Evolutionary conservation across 2,113 vertebrate genomes (phyloP).

Genomic region (Glaucidium brasilianum): DNA sequence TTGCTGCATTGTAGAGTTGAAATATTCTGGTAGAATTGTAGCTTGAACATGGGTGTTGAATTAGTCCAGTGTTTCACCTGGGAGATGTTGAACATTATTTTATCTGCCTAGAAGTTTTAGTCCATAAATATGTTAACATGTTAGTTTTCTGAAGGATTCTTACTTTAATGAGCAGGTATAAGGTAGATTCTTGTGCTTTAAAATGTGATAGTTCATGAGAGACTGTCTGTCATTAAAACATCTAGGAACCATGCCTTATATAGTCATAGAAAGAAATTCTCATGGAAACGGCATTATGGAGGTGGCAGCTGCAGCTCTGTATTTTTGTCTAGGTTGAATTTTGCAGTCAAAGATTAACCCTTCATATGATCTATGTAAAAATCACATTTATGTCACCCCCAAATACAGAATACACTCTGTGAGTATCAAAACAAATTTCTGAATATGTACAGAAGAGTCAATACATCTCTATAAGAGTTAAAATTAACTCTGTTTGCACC

Average conservation of each 20-base stretch:
- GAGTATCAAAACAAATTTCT: neutral
- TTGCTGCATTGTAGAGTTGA: neutral
- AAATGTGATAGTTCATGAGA: neutral
- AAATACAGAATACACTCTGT: neutral
- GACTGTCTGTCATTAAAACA: slow-evolving; percentile 23
- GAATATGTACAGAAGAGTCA: neutral
- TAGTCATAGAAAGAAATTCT: slow-evolving; percentile 50
- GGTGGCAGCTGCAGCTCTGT: slow-evolving; percentile 46
- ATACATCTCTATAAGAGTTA: neutral
- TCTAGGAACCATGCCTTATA: slow-evolving; percentile 46
- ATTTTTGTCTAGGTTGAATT: slow-evolving; percentile 36
- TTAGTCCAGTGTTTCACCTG: neutral
- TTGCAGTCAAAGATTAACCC: slow-evolving; percentile 43
- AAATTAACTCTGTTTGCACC: neutral
- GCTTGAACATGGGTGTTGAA: neutral
- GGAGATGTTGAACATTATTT: neutral
- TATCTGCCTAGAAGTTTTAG: neutral
- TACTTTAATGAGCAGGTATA: neutral
- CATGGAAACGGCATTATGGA: slow-evolving; percentile 61
- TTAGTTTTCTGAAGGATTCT: neutral
- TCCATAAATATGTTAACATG: neutral
- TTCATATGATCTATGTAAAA: neutral
- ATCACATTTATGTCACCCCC: neutral
- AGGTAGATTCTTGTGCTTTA: neutral
- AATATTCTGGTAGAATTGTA: neutral